phyloP scores from a whole-genome alignment of 2,113 vertebrate genomes.

The Alosa alosa region DNA sequence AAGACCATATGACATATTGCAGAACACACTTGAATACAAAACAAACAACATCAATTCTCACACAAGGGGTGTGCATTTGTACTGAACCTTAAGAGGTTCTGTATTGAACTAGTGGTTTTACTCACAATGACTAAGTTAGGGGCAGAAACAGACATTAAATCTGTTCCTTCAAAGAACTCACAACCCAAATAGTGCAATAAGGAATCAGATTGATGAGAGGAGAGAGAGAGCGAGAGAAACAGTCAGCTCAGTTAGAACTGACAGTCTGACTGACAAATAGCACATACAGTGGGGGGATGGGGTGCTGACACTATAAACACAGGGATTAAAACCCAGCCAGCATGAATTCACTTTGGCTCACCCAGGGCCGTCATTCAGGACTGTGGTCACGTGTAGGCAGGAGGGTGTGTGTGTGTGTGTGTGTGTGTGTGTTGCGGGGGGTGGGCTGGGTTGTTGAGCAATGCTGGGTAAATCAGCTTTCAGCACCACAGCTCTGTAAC shows the following conservation, averaged over 20 bases:
- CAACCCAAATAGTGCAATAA: not conserved
- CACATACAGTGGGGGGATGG: not conserved
- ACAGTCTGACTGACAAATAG: not conserved
- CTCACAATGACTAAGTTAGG: not conserved
- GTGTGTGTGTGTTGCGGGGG: constrained; percentile 16
- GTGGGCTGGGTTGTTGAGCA: not conserved
- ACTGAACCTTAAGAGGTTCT: not conserved
- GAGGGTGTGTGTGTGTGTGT: not conserved
- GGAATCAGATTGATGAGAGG: not conserved
- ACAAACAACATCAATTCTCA: not conserved
- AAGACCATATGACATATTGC: not conserved
- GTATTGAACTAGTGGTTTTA: not conserved
- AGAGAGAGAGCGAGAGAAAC: not conserved
- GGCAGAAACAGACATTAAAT: not conserved
- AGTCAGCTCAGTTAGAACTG: constrained; percentile 9
- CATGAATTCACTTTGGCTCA: constrained; percentile 18
- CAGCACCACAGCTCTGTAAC: constrained; percentile 56
- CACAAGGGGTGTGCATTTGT: not conserved
- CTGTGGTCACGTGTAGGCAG: constrained; percentile 26
- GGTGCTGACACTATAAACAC: constrained; percentile 21
- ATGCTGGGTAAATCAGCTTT: constrained; percentile 55
- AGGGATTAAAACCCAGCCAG: constrained; percentile 38
- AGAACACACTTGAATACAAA: not conserved
- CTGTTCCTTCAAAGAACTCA: not conserved
- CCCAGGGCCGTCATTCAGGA: not conserved